Evolutionary conservation across 2,113 vertebrate genomes (phyloP), one percentile per base, ranked within the genome.

Genomic region (Theristicus caerulescens): DNA sequence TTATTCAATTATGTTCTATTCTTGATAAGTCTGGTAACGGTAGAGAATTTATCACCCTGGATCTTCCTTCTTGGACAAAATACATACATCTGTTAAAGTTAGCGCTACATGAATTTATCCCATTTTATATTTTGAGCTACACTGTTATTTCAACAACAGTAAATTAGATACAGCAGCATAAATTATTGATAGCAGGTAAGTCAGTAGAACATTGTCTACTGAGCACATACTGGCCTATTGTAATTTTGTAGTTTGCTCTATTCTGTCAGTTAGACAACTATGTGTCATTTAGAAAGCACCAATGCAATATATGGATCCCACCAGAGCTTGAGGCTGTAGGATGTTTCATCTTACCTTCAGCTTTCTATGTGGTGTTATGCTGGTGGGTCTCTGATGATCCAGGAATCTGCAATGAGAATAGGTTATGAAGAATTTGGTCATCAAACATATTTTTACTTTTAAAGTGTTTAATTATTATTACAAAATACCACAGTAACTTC

Each of bases 261-360:
- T 36, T 65, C 58, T 85, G 27, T 52, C 57, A 76, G 46, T 38
- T 52, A 69, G 26, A 61, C 21, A 79, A 47, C 16, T 5, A 22
- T 4, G 14, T 16, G 22, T 44, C 6, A n/a, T 59, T 74, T 83
- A 20, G 77, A 46, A 81, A 79, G 13, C 29, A 62, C 19, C n/a
- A 64, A 8, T 8, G 9, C 44, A 82, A 90, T 21, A 65, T 17
- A 64, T 0, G 6, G 44, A 25, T 73, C 16, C 19, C 44, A 82
- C 34, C 51, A 92, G 26, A 92, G 21, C 34, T 7, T 24, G 31
- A 93, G 40, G n/a, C 24, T n/a, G 10, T n/a, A 72, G 32, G 40
- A 51, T 36, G 34, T 79, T 88, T 64, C 72, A 46, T 54, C 96
- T 95, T 97, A 98, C 97, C 97, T 95, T 91, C 80, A 91, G 59